phyloP scores from a whole-genome alignment of 2,113 vertebrate species.

The Sturnira hondurensis region DNA sequence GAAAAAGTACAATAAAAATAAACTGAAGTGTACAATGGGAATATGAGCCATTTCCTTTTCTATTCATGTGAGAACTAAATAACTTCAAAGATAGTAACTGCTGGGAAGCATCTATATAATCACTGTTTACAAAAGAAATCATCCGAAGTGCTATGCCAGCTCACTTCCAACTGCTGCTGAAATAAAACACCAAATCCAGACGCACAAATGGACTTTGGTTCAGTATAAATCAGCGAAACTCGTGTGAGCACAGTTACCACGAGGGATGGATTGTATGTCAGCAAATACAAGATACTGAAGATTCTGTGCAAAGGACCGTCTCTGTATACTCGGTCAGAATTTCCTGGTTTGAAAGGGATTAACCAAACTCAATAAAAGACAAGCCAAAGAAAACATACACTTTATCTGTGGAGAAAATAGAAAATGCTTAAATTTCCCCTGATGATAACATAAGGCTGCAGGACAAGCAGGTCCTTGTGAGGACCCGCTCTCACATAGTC shows the following conservation, averaged over 20 bases:
- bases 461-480: neutral
- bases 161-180: neutral
- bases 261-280: neutral
- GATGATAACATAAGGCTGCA: neutral
- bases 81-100: neutral
- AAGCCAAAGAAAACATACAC: conserved; percentile 47
- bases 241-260: neutral
- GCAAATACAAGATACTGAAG: neutral
- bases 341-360: conserved; percentile 45
- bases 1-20: too few relatives aligned
- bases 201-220: neutral
- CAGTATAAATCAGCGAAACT: neutral
- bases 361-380: conserved; percentile 15
- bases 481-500: conserved; percentile 9
- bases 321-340: neutral
- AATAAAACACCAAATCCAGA: neutral
- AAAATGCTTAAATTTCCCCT: conserved; percentile 51
- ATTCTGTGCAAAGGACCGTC: neutral
- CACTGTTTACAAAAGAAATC: conserved; percentile 24
- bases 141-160: neutral
- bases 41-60: neutral
- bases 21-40: neutral
- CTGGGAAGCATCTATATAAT: neutral
- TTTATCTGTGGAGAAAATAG: conserved; percentile 37
- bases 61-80: neutral